Conservation (phyloP, 2,113 vertebrate genomes). For the Crotalus tigris region DNA sequence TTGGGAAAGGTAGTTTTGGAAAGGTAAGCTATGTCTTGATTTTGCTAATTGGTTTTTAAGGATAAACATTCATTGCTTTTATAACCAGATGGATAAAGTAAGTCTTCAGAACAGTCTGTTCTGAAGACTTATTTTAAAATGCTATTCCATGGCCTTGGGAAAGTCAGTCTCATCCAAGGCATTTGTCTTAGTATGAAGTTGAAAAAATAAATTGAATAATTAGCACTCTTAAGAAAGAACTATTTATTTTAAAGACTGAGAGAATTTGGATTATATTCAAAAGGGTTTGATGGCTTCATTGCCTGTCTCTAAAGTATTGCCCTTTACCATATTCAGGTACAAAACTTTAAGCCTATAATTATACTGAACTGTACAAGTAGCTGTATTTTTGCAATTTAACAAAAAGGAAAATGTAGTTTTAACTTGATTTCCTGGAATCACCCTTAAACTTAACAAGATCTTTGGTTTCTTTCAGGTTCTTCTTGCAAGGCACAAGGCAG, state of each 20-base stretch:
- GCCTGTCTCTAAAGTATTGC: not conserved
- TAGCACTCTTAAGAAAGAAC: not conserved
- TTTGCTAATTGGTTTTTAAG: not conserved
- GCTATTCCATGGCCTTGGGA: not conserved
- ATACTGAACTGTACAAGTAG: not conserved
- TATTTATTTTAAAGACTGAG: not conserved
- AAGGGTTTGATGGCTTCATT: not conserved
- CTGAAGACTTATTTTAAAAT: not conserved
- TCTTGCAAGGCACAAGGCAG: conserved; percentile 89
- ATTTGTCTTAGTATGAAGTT: not conserved
- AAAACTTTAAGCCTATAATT: not conserved
- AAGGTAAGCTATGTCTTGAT: conserved; percentile 69
- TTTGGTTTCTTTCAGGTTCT: conserved; percentile 75
- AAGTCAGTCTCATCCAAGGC: not conserved
- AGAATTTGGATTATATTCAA: not conserved
- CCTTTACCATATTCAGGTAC: not conserved
- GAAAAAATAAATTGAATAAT: not conserved
- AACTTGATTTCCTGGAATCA: not conserved
- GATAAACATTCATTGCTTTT: not conserved
- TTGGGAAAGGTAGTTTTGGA: conserved; percentile 97
- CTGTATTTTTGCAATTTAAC: not conserved
- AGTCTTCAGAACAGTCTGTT: not conserved
- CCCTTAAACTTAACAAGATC: conserved; percentile 26
- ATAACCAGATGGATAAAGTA: not conserved
- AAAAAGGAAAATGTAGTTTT: not conserved